Evolutionary conservation across 2,888 invertebrate species (phyloP), one percentile per base, ranked within the genome.

Genomic region (Heliconius sara): DNA sequence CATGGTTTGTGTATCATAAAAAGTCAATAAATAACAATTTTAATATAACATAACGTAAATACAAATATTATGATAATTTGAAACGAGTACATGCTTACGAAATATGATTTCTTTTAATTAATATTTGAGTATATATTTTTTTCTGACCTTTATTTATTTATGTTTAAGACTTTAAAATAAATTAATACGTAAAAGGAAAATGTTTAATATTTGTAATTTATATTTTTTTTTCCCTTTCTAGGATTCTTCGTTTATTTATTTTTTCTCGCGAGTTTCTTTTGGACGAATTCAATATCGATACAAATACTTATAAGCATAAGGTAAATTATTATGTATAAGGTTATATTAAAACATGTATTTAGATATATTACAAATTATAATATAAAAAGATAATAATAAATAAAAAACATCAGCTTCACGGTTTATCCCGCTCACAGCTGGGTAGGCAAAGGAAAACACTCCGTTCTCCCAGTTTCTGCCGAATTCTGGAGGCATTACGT

Each of bases 281-380:
- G 97, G 97, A 89, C 96, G 80, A 97, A 96, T 86, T 92, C 96
- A n/a, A 95, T 97, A 77, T 95, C 97, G 4, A 96, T 97, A 87
- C 97, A 97, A 87, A 95, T 97, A 70, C 95, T 97, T 92, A 91
- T 95, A 86, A 94, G 92, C 67, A 95, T 96, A 60, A 96, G 96
- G 97, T 97, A 90, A 95, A 96, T 63, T 3, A 1, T n/a, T 2
- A 60, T 3, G 60, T 60, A 0, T 10, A 19, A 27, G 2, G 19
- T n/a, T n/a, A n/a, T n/a, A n/a, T 60, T 60, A 60, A 3, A 19
- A 22, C 57, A 57, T 57, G 22, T 57, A n/a, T n/a, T 60, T n/a
- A 52, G 7, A 19, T 63, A 92, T 73, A 68, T 12, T n/a, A 5
- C 25, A 57, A 25, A 27, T 27, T 65, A 5, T 19, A 52, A 70